phyloP scores from a whole-genome alignment of 2,888 invertebrate genomes.

The Formica aserva region DNA sequence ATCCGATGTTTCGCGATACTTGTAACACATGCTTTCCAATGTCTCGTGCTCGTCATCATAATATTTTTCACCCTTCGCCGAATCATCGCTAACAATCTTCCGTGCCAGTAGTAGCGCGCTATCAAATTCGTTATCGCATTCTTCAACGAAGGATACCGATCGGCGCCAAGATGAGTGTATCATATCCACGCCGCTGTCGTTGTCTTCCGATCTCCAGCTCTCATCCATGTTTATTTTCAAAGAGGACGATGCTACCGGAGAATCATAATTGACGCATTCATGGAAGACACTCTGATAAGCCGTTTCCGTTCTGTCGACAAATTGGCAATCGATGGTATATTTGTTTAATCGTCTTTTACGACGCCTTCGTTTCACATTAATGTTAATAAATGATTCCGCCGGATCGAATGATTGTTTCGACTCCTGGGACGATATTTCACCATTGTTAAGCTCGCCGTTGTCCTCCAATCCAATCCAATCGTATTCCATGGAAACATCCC shows the following conservation, averaged over 20 bases:
- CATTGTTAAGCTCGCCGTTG: neutral
- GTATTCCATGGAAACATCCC: constrained; percentile 8
- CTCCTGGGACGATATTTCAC: neutral
- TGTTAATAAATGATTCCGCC: neutral
- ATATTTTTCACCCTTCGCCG: constrained; percentile 1
- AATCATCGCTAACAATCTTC: constrained; percentile 20
- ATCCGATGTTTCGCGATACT: constrained; percentile 10
- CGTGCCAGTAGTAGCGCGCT: constrained; percentile 27
- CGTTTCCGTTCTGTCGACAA: constrained; percentile 9
- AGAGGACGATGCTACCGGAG: neutral
- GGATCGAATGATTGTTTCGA: neutral
- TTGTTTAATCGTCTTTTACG: neutral
- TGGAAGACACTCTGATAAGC: constrained; percentile 24
- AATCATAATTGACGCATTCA: constrained; percentile 9
- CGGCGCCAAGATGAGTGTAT: constrained; percentile 12
- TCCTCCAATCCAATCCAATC: constrained; percentile 18
- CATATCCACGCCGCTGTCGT: neutral
- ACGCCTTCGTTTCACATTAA: neutral
- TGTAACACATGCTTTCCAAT: constrained; percentile 12
- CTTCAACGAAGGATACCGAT: constrained; percentile 23
- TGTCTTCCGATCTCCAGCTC: constrained; percentile 18
- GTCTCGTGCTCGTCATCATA: neutral
- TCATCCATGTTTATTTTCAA: constrained; percentile 41
- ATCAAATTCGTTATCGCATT: constrained; percentile 27
- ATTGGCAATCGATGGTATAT: constrained; percentile 20